Conservation (phyloP, 2,797 vertebrate species). For the Ceyx erithaca region DNA sequence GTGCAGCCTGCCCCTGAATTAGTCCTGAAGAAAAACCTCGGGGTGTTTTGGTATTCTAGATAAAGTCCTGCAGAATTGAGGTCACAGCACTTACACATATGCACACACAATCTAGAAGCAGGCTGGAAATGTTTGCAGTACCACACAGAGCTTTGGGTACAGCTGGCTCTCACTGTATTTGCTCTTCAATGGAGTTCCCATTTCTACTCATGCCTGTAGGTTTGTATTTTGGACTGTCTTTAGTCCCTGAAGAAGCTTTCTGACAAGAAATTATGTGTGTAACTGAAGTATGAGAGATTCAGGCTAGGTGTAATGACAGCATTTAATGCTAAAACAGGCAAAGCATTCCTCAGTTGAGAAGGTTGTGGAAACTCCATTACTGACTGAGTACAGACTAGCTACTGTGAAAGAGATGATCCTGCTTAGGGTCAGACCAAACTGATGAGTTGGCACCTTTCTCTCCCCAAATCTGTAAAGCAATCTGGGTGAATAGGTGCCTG, state of each 20-base stretch:
- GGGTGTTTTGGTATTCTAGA: accelerated
- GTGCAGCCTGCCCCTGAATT: not conserved
- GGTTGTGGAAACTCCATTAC: not conserved
- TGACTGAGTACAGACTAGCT: not conserved
- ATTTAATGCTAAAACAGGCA: not conserved
- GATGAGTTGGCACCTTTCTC: not conserved
- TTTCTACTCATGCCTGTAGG: not conserved
- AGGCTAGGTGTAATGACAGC: not conserved
- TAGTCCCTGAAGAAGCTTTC: not conserved
- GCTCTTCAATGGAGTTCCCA: accelerated
- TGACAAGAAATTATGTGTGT: not conserved
- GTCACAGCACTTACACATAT: no score
- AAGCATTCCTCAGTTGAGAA: not conserved
- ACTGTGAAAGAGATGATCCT: not conserved
- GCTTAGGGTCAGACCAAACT: not conserved
- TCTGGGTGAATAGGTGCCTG: not conserved
- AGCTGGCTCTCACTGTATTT: not conserved
- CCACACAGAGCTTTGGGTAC: not conserved
- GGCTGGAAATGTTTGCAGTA: not conserved
- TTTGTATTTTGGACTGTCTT: not conserved
- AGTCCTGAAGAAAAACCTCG: not conserved
- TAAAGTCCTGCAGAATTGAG: not conserved
- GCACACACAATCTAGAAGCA: not conserved
- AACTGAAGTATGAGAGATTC: not conserved
- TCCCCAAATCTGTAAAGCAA: not conserved